Evolutionary conservation across 2,797 vertebrate genomes (phyloP), one percentile per base, ranked within the genome.

Genomic region (Trachurus trachurus): DNA sequence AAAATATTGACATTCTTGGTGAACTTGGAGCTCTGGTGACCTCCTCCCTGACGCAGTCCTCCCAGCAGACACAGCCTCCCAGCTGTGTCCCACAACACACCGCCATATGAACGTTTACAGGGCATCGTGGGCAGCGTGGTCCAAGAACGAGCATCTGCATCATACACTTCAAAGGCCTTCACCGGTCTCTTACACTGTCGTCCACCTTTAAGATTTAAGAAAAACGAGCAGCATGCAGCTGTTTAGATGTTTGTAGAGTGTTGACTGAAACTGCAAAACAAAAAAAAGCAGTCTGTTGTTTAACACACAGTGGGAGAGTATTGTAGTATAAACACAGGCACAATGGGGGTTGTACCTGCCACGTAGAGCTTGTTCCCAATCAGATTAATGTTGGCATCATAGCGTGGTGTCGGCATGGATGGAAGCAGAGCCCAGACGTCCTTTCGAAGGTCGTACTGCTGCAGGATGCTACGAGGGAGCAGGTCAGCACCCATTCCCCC

Each of bases 401-500:
- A 99, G 74, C 98, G 96, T 0, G 98, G 96, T 0, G 98, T 98
- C 59, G 96, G 96, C 97, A 99, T 98, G 56, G 97, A 95, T 0
- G 98, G 97, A 78, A 99, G 95, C 0, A 97, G 95, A 17, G 97
- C 97, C 98, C 98, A 99, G 88, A 98, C 95, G 53, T 99, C 98
- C 92, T 98, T 99, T 47, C 98, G 95, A 90, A 96, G 96, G 91
- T 99, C 98, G 0, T 98, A 99, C 92, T 99, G 98, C 86, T 99
- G 98, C 76, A 99, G 95, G 91, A 96, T 94, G 85, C 92, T 97
- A 82, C 98, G 97, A 0, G 98, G 97, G 79, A 96, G 94, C 83
- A 99, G 95, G 91, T 99, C 98, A 16, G 94, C 92, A 21, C 97
- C 97, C 98, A 99, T 99, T 60, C 98, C 98, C 0, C 98, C 98